Conservation (phyloP, 1,140 invertebrate genomes). For the Zaprionus nigranus region DNA sequence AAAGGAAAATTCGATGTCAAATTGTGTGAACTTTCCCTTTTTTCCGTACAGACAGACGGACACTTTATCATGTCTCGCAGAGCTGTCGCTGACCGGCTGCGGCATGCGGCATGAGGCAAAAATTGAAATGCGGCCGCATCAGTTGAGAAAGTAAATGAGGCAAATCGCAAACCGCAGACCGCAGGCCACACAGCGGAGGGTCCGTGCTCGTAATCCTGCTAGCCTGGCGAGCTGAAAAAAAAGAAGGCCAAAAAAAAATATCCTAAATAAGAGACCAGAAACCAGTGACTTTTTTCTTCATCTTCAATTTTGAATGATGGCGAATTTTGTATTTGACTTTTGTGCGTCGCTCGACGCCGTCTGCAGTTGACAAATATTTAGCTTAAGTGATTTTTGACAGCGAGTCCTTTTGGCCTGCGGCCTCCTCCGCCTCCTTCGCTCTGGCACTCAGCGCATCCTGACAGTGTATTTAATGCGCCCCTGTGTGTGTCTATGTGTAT, state of each 20-base stretch:
- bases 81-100: constrained; percentile 53
- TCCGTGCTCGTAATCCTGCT: not conserved
- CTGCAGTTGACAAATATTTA: constrained; percentile 73
- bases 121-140: constrained; percentile 75
- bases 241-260: constrained; percentile 11
- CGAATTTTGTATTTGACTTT: constrained; percentile 57
- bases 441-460: not conserved
- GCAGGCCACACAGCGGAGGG: constrained; percentile 1
- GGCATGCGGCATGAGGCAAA: constrained; percentile 34
- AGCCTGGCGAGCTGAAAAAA: not conserved
- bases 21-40: constrained; percentile 55
- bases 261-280: constrained; percentile 13
- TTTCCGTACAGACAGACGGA: constrained; percentile 21
- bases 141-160: constrained; percentile 70
- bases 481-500: not conserved
- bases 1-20: constrained; percentile 34
- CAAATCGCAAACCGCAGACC: constrained; percentile 59
- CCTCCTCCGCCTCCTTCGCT: too few species aligned
- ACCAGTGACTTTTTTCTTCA: constrained; percentile 21
- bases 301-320: constrained; percentile 29
- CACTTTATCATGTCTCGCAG: constrained; percentile 74
- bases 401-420: constrained; percentile 20
- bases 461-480: constrained; percentile 16
- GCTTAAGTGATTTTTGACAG: constrained; percentile 78
- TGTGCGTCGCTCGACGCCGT: constrained; percentile 28